Evolutionary conservation across 2,888 invertebrate genomes (phyloP).

Genomic region (Sarcophaga rosellei): DNA sequence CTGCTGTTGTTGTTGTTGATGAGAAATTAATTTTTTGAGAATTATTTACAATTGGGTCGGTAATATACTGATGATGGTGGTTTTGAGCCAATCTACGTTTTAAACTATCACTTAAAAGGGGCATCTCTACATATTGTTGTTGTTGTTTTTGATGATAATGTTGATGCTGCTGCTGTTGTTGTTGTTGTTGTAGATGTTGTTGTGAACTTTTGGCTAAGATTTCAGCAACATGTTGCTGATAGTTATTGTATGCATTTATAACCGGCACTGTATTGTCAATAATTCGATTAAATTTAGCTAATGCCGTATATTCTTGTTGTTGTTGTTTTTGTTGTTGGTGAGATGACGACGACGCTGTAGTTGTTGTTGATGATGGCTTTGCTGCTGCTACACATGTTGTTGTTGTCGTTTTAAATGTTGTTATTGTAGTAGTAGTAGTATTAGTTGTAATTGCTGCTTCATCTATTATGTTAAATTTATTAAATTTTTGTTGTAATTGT

Average conservation of each 20-base stretch:
- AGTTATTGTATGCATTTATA: slow-evolving; percentile 71
- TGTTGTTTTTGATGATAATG: slow-evolving; percentile 67
- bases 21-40: slow-evolving; percentile 64
- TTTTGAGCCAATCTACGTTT: slow-evolving; percentile 71
- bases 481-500: slow-evolving; percentile 77
- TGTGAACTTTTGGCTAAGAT: slow-evolving; percentile 66
- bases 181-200: slow-evolving; percentile 67
- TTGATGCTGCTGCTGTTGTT: slow-evolving; percentile 65
- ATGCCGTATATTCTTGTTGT: slow-evolving; percentile 77
- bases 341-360: slow-evolving; percentile 73
- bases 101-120: slow-evolving; percentile 73
- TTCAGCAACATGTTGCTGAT: slow-evolving; percentile 70
- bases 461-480: slow-evolving; percentile 71
- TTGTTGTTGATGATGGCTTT: slow-evolving; percentile 67
- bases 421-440: slow-evolving; percentile 69
- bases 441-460: slow-evolving; percentile 69
- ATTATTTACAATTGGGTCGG: slow-evolving; percentile 77
- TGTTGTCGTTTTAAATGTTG: slow-evolving; percentile 58
- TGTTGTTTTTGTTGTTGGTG: slow-evolving; percentile 72
- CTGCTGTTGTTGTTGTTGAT: slow-evolving; percentile 50
- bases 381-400: slow-evolving; percentile 68
- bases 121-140: slow-evolving; percentile 69
- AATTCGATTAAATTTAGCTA: slow-evolving; percentile 81
- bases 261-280: slow-evolving; percentile 78
- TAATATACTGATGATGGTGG: slow-evolving; percentile 74